Evolutionary conservation across 1,140 invertebrate species (phyloP), one percentile per base, ranked within the genome.

Genomic region (Telenomus remus): DNA sequence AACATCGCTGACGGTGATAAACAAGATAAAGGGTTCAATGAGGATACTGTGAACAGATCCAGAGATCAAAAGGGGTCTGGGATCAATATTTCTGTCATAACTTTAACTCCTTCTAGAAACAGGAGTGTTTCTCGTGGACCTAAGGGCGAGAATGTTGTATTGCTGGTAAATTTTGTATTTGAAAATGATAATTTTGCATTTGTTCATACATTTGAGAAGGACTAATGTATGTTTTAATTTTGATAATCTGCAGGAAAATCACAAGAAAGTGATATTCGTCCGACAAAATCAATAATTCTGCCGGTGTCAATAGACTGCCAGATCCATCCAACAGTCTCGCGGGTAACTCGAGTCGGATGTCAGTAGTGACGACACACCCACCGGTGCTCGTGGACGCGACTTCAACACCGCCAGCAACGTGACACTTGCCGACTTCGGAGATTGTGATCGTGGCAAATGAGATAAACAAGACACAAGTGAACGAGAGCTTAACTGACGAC

Each of bases 381-480:
- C 94, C 94, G 5, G 92, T 94, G 1, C 88, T 95, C 9, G 89
- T 91, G 42, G 92, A 92, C 59, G 86, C 84, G 0, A 65, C 86
- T 0, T 79, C 87, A 8, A 79, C 86, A 8, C 85, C 84, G 43
- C 86, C 85, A 19, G 80, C 85, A n/a, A 83, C 84, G 0, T 79
- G 79, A 19, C 79, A 76, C 54, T 84, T 81, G 49, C 84, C 82
- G 55, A 91, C 82, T 0, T 88, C 86, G 37, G 93, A 95, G 80
- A 94, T 95, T 13, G 90, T 94, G 0, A 94, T 95, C 16, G 92
- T 95, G 2, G 91, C 93, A 0, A 94, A 94, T 61, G 93, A 93
- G 73, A 91, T 90, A 1, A 93, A 93, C 73, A 93, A 93, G 83
- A 93, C 92, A 2, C 91, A 89, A 66, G 87, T 91, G 4, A 87